Evolutionary conservation across 2,113 vertebrate genomes (phyloP), one percentile per base, ranked within the genome.

Genomic region (Cathartes aura): DNA sequence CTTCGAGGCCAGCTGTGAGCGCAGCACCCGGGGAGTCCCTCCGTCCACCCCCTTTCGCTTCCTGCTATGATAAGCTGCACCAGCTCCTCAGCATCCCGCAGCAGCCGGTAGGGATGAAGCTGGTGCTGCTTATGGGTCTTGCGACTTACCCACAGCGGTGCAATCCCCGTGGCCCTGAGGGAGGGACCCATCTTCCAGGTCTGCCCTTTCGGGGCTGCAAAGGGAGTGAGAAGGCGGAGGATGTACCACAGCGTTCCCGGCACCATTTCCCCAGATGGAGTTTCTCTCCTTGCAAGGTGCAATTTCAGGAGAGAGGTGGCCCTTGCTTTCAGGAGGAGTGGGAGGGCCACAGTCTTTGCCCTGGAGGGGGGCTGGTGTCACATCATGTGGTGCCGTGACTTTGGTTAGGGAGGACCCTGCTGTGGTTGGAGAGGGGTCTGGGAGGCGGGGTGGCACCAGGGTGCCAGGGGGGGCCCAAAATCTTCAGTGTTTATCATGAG

Each of bases 141-240:
- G 24, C 0, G 11, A n/a, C 15, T 40, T 40, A n/a, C 12, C 52
- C 36, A 45, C 56, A 34, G 52, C 0, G 0, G 21, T 38, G 50
- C 22, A 36, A n/a, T 10, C n/a, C 64, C 42, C 0, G 0, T 11
- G 40, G 15, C 18, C 59, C 30, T 34, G 7, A 36, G 27, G 29
- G 26, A 47, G 21, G 34, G 45, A 60, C 34, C 22, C 6, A 3
- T 29, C 36, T 60, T 38, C 23, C 59, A 40, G 12, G 21, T 80
- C 36, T 66, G 64, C 9, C 26, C n/a, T 60, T 71, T 24, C 3
- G 10, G 36, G 32, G 42, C 32, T 58, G 56, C 48, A 63, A 30
- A 45, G 27, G 32, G n/a, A 22, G 4, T 4, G 34, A 0, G 1
- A 66, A 53, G 38, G 34, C 3, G 2, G 14, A 42, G 20, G 53